Conservation (phyloP, 2,113 vertebrate genomes). For the Telmatochromis brichardi region DNA sequence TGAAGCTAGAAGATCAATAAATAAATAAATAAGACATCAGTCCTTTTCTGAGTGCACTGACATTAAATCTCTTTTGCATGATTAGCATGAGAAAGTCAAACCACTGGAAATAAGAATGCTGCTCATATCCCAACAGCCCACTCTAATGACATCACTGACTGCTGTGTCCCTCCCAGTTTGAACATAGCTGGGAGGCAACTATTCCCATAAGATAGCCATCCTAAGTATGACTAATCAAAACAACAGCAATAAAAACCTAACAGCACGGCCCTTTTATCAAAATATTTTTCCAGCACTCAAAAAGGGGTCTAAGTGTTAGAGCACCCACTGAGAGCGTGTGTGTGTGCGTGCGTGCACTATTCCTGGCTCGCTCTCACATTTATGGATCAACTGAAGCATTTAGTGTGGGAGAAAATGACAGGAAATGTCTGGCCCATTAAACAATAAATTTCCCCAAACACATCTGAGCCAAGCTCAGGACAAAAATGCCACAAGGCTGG, state of each 20-base stretch:
- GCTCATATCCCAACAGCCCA: constrained; percentile 1
- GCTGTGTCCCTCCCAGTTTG: constrained; percentile 27
- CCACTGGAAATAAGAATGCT: constrained; percentile 7
- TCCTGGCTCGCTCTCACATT: constrained; percentile 20
- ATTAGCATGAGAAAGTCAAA: background rate
- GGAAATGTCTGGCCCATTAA: constrained; percentile 63
- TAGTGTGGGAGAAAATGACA: constrained; percentile 61
- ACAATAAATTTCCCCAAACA: constrained; percentile 61
- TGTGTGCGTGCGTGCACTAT: background rate
- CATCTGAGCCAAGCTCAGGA: constrained; percentile 9
- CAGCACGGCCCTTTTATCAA: background rate
- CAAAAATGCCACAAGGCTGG: background rate
- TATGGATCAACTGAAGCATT: constrained; percentile 41
- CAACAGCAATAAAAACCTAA: background rate
- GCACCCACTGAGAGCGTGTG: background rate
- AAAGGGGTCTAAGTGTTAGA: background rate
- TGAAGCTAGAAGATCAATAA: background rate
- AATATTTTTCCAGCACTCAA: background rate
- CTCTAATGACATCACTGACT: constrained; percentile 30
- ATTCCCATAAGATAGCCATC: constrained; percentile 27
- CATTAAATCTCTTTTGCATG: background rate
- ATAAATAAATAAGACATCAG: background rate
- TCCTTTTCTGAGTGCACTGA: background rate
- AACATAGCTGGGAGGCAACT: constrained; percentile 31
- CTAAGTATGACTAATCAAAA: constrained; percentile 39